Evolutionary conservation across 2,113 vertebrate species (phyloP).

Genomic region (Helogale parvula): DNA sequence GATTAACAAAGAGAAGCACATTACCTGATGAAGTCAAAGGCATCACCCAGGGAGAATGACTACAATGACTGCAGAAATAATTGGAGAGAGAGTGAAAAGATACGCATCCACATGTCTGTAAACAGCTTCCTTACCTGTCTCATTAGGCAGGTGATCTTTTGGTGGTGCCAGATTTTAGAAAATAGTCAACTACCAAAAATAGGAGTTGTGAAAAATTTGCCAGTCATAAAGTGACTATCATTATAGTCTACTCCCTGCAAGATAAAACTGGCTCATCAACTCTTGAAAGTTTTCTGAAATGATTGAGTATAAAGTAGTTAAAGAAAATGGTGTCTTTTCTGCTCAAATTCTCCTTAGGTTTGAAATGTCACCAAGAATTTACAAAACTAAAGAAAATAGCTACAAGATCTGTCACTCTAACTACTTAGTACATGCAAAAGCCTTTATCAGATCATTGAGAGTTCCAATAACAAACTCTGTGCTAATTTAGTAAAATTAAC

Average conservation of each 20-base stretch:
- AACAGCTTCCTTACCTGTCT: conserved; percentile 2
- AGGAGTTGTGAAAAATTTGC: not conserved
- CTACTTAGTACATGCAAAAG: not conserved
- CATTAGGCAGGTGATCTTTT: conserved; percentile 21
- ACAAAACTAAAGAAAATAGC: not conserved
- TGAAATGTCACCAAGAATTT: not conserved
- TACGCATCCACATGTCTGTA: not conserved
- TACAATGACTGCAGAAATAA: conserved; percentile 17
- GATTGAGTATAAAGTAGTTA: not conserved
- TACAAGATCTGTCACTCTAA: not conserved
- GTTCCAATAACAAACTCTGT: not conserved
- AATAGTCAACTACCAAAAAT: conserved; percentile 30
- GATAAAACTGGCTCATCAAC: conserved; percentile 32
- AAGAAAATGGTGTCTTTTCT: not conserved
- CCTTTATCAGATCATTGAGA: not conserved
- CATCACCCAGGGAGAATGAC: conserved; percentile 12
- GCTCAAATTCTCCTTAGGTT: conserved; percentile 1
- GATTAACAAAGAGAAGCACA: conserved; percentile 52
- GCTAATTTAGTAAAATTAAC: conserved; percentile 28
- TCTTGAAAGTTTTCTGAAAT: not conserved
- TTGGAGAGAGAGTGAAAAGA: conserved; percentile 41
- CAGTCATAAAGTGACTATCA: not conserved
- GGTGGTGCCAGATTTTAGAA: conserved; percentile 20
- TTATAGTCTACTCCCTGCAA: conserved; percentile 23
- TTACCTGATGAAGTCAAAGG: conserved; percentile 62